Percentiles rank a stretch among this genome's conserved stretches.
These are phyloP conservation scores for Eilema caniola DNA, from an alignment of 2,888 invertebrate species.

Conservation along the genomic window DNA sequence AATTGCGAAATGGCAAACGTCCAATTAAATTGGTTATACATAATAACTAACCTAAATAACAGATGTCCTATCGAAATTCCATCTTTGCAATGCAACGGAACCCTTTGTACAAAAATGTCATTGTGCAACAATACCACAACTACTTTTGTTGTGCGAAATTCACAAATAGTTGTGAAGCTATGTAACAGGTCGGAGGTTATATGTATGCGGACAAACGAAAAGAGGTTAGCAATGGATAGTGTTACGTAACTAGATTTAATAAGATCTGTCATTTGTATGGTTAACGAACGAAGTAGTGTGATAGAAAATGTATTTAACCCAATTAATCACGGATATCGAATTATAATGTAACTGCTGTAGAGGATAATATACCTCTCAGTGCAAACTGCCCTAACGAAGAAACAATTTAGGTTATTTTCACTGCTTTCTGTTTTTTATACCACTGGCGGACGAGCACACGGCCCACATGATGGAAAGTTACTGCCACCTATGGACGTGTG, in stretches of 20 bases:
- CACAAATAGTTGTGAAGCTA: slow-evolving; percentile 21
- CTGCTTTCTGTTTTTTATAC: too few species aligned
- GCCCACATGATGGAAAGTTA: too few species aligned
- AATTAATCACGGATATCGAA: not conserved
- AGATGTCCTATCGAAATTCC: slow-evolving; percentile 35
- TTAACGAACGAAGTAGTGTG: not conserved
- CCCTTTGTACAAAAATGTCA: slow-evolving; percentile 25
- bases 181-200: slow-evolving; percentile 33
- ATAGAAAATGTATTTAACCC: not conserved
- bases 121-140: slow-evolving; percentile 33
- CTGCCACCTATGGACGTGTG: too few species aligned
- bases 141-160: slow-evolving; percentile 34
- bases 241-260: not conserved
- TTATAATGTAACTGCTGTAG: not conserved
- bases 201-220: not conserved
- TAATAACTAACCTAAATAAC: slow-evolving; percentile 18
- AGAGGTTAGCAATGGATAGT: not conserved
- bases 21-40: not conserved
- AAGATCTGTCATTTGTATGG: not conserved
- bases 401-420: not conserved
- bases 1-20: slow-evolving; percentile 3
- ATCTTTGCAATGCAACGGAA: slow-evolving; percentile 33
- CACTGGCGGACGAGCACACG: too few species aligned
- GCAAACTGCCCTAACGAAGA: not conserved
- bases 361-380: too few species aligned